Conservation (phyloP, 2,888 invertebrate genomes). For the Pammene fasciana region DNA sequence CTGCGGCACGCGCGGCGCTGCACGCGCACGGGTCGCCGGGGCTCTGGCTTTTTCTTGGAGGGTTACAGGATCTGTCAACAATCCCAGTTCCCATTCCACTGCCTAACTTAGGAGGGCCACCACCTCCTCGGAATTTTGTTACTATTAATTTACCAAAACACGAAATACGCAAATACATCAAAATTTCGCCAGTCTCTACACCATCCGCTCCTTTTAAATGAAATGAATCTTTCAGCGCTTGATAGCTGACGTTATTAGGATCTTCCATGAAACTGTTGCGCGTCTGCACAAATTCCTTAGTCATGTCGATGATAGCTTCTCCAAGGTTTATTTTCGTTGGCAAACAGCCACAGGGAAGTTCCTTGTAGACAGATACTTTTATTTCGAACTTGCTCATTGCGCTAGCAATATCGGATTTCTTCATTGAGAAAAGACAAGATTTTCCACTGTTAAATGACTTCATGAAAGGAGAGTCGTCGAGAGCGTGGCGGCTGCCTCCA, state of each 20-base stretch:
- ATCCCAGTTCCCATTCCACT: slow-evolving; percentile 51
- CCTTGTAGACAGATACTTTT: slow-evolving; percentile 82
- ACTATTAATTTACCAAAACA: slow-evolving; percentile 86
- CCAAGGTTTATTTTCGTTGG: slow-evolving; percentile 86
- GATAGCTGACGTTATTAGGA: slow-evolving; percentile 76
- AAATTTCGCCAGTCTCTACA: slow-evolving; percentile 81
- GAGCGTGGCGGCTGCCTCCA: slow-evolving; percentile 65
- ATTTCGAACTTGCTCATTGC: slow-evolving; percentile 83
- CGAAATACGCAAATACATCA: slow-evolving; percentile 85
- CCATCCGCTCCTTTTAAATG: slow-evolving; percentile 78
- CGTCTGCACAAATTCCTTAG: slow-evolving; percentile 84
- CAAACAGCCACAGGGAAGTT: slow-evolving; percentile 84
- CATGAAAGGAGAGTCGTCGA: slow-evolving; percentile 68
- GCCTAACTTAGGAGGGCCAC: slow-evolving; percentile 60
- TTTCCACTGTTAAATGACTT: slow-evolving; percentile 85
- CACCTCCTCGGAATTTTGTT: slow-evolving; percentile 84
- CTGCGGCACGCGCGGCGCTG: slow-evolving; percentile 56
- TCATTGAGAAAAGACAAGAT: slow-evolving; percentile 87
- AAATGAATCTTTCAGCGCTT: slow-evolving; percentile 85
- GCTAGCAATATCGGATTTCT: slow-evolving; percentile 77
- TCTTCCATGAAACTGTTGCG: slow-evolving; percentile 76
- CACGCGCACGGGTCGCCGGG: slow-evolving; percentile 69
- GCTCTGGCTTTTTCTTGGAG: slow-evolving; percentile 62
- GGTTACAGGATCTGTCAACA: slow-evolving; percentile 70
- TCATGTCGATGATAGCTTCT: slow-evolving; percentile 82